Evolutionary conservation across 2,113 vertebrate genomes (phyloP).

Genomic region (Indicator indicator): DNA sequence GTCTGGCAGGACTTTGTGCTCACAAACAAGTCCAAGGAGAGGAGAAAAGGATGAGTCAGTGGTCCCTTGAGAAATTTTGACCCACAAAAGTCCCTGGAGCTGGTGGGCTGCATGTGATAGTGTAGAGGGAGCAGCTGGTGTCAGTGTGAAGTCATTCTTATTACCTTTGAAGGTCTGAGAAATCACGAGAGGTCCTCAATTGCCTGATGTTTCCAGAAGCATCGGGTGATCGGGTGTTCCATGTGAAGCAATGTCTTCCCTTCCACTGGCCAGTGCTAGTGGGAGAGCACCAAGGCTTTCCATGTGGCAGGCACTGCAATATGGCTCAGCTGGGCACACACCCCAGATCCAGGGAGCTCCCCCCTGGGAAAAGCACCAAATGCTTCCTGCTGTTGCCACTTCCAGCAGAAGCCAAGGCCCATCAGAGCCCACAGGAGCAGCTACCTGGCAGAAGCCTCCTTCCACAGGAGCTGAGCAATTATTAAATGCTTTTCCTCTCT

Average conservation of each 20-base stretch:
- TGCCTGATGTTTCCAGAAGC: background rate
- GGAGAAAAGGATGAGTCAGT: background rate
- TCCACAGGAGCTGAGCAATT: background rate
- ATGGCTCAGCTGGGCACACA: background rate
- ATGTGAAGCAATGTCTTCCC: background rate
- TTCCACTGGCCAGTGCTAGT: background rate
- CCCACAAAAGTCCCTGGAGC: background rate
- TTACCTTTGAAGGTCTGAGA: background rate
- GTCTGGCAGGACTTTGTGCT: background rate
- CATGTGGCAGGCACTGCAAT: background rate
- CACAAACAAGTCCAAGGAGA: background rate
- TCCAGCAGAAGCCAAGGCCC: background rate
- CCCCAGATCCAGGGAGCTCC: too few relatives aligned
- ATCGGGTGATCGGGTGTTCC: rapidly evolving
- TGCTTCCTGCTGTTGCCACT: background rate
- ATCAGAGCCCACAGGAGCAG: background rate
- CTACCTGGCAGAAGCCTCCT: background rate
- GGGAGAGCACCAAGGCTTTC: background rate
- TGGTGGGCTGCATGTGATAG: background rate
- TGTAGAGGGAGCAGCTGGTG: background rate
- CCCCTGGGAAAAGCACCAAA: background rate
- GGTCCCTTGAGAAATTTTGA: background rate
- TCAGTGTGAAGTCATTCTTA: background rate
- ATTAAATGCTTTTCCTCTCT: background rate
- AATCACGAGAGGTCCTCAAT: background rate